Evolutionary conservation across 92 coral and sea anemone species (phyloP).

Genomic region (Virgularia gustaviana): DNA sequence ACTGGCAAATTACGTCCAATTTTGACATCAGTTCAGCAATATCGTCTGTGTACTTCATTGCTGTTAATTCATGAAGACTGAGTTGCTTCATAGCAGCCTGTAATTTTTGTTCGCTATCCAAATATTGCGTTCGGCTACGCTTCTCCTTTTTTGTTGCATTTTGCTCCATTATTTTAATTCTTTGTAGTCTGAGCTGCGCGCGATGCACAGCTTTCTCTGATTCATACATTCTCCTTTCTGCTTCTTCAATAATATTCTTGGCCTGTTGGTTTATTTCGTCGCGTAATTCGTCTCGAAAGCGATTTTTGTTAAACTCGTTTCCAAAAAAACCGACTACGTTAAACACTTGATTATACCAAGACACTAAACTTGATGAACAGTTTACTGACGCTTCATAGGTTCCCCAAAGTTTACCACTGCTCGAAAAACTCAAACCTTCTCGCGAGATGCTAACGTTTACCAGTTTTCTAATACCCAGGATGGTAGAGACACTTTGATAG

Average conservation of each 20-base stretch:
- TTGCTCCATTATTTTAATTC: neutral
- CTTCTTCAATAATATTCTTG: constrained; percentile 5
- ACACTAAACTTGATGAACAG: constrained; percentile 1
- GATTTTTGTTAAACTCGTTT: neutral
- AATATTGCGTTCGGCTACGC: constrained; percentile 21
- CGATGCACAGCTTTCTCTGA: constrained; percentile 12
- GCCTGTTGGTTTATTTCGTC: neutral
- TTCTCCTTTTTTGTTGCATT: neutral
- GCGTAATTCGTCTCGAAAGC: no score
- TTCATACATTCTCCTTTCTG: neutral
- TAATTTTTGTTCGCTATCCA: neutral
- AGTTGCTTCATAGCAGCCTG: constrained; percentile 32
- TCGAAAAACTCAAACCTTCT: constrained; percentile 8
- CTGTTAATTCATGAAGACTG: constrained; percentile 3
- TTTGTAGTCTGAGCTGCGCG: neutral
- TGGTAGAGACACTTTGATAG: constrained; percentile 5
- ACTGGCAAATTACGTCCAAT: constrained; percentile 51
- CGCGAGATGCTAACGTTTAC: constrained; percentile 10
- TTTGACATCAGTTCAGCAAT: constrained; percentile 23
- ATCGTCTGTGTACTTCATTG: constrained; percentile 1
- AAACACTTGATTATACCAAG: constrained; percentile 9
- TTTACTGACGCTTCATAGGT: constrained; percentile 1
- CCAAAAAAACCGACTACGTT: neutral
- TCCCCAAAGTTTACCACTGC: constrained; percentile 19
- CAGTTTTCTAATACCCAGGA: neutral